Evolutionary conservation across 2,888 invertebrate species (phyloP).

Genomic region (Sinhomidia bicolor): DNA sequence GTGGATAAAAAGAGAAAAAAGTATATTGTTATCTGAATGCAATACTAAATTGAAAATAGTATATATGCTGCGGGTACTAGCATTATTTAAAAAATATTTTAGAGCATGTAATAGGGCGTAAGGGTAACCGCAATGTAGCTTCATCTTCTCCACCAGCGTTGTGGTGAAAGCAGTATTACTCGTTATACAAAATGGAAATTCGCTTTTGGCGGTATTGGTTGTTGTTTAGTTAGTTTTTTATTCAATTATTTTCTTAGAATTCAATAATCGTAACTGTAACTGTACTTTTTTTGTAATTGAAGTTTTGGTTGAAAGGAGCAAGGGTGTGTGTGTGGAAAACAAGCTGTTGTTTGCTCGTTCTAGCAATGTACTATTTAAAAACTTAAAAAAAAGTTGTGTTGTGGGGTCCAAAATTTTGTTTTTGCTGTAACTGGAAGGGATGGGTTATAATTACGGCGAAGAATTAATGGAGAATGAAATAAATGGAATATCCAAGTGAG

Average conservation of each 20-base stretch:
- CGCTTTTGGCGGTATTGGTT: not conserved
- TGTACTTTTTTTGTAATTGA: not conserved
- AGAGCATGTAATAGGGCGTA: not conserved
- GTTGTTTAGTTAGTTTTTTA: not conserved
- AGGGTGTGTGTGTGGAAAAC: not conserved
- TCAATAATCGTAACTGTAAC: constrained; percentile 9
- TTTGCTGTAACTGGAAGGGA: no score
- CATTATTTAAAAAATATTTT: not conserved
- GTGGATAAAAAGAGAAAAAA: not conserved
- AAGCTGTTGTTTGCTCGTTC: not conserved
- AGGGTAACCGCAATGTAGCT: not conserved
- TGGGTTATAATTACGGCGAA: not conserved
- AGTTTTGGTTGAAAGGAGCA: constrained; percentile 11
- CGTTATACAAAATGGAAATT: not conserved
- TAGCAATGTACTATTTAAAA: not conserved
- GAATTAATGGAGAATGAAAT: not conserved
- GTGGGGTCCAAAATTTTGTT: not conserved
- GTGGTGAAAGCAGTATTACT: not conserved
- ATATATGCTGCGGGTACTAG: no score
- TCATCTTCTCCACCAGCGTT: not conserved
- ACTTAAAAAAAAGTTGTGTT: not conserved
- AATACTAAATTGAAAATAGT: not conserved
- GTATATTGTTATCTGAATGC: not conserved
- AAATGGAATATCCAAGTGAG: no score
- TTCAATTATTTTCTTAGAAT: constrained; percentile 17